These are phyloP conservation scores for Gallirallus australis DNA, from an alignment of 2,797 vertebrate species.

Conservation along the genomic window DNA sequence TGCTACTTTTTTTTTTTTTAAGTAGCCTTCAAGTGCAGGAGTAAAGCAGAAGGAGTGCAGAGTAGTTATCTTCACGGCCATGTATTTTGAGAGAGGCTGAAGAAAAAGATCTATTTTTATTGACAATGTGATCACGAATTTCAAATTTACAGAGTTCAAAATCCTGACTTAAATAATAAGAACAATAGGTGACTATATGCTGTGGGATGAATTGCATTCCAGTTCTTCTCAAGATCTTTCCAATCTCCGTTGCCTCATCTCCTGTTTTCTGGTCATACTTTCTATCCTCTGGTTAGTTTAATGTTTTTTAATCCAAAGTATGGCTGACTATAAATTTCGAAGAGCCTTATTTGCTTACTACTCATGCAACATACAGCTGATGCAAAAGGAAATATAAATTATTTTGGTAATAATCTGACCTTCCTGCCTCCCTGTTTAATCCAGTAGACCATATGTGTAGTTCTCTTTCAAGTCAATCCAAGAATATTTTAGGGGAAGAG, in stretches of 20 bases:
- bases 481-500: slow-evolving; percentile 71
- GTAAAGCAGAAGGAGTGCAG: neutral
- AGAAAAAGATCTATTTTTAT: neutral
- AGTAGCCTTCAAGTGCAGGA: neutral
- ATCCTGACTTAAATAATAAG: neutral
- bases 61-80: neutral
- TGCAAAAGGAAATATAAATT: slow-evolving; percentile 71
- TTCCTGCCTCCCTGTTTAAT: slow-evolving; percentile 61
- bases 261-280: neutral
- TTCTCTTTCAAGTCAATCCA: slow-evolving; percentile 78
- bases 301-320: slow-evolving; percentile 36
- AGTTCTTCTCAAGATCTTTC: neutral
- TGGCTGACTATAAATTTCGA: neutral
- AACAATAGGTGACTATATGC: neutral
- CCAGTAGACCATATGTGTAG: slow-evolving; percentile 72
- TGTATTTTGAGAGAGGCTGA: neutral
- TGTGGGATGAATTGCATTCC: neutral
- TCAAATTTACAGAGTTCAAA: neutral
- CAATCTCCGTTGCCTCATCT: neutral
- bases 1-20: neutral
- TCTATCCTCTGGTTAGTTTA: neutral
- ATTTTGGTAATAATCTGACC: slow-evolving; percentile 63
- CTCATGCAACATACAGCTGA: slow-evolving; percentile 25
- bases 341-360: slow-evolving; percentile 48
- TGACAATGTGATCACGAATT: neutral